phyloP scores from a whole-genome alignment of 2,113 vertebrate genomes.

The Ictalurus furcatus region DNA sequence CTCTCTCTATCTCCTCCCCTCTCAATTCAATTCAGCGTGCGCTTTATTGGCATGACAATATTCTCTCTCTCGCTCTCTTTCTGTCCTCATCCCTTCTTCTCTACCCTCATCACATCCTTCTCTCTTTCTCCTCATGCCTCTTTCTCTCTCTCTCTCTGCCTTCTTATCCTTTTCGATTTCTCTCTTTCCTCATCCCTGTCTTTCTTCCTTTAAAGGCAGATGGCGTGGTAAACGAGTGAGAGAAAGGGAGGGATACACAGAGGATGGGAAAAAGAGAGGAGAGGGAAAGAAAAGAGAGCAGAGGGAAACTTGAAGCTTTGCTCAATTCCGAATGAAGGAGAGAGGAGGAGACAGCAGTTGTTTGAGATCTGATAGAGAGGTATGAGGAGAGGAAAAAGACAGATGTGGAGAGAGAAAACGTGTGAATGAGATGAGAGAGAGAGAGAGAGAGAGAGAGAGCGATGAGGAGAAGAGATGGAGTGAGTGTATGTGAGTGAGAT shows the following conservation, averaged over 20 bases:
- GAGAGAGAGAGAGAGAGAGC: neutral
- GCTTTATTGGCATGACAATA: too few species aligned
- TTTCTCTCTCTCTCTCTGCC: neutral
- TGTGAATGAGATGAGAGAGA: slow-evolving; percentile 5
- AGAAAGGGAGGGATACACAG: too few species aligned
- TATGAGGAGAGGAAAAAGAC: slow-evolving; percentile 34
- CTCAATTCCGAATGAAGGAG: neutral
- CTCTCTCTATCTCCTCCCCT: neutral
- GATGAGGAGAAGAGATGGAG: neutral
- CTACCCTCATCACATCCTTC: neutral
- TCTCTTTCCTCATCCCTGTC: neutral
- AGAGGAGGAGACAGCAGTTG: neutral
- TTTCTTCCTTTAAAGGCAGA: neutral
- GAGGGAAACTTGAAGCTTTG: neutral
- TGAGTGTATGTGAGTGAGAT: too few species aligned
- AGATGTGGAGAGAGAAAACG: slow-evolving; percentile 21
- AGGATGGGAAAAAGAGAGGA: neutral
- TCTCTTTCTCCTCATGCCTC: neutral
- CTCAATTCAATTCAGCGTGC: neutral
- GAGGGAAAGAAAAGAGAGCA: neutral
- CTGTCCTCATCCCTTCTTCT: too few species aligned
- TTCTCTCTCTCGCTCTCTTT: too few species aligned
- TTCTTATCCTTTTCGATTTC: neutral
- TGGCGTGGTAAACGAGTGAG: neutral
- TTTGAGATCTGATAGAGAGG: neutral